Evolutionary conservation across 2,797 vertebrate species (phyloP).

Genomic region (Mus spretus): DNA sequence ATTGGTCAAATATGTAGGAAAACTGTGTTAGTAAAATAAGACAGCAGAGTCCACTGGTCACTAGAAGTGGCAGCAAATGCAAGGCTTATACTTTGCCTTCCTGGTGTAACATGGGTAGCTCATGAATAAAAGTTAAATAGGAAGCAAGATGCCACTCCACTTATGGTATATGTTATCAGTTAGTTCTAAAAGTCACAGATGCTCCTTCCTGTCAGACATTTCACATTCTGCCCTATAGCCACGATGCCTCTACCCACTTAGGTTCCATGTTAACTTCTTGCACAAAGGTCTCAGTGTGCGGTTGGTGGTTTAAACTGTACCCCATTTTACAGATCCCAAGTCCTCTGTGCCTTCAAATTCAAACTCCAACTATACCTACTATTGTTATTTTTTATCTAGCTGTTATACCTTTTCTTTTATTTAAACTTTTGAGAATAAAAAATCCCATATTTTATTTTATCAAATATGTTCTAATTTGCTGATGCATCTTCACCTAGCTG

Average conservation of each 20-base stretch:
- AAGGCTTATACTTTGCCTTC: constrained; percentile 31
- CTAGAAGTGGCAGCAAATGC: neutral
- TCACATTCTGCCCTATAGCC: neutral
- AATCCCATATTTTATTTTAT: constrained; percentile 32
- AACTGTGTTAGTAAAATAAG: constrained; percentile 41
- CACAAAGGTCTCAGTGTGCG: neutral
- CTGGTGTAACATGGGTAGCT: neutral
- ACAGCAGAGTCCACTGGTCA: neutral
- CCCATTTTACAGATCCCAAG: neutral
- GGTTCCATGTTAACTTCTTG: neutral
- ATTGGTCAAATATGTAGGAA: constrained; percentile 20
- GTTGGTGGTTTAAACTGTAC: neutral
- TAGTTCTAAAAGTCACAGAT: constrained; percentile 48
- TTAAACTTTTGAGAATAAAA: constrained; percentile 13
- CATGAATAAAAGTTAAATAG: constrained; percentile 48
- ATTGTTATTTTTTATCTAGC: constrained; percentile 19
- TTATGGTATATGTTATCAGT: neutral
- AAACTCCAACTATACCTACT: neutral
- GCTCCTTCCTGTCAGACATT: constrained; percentile 28
- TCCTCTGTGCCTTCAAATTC: neutral
- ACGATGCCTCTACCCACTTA: neutral
- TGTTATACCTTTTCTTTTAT: constrained; percentile 27
- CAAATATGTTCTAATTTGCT: neutral
- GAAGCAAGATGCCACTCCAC: neutral
- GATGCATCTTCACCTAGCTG: constrained; percentile 43